phyloP scores from a whole-genome alignment of 2,113 vertebrate genomes.

The Tyrannus savana region DNA sequence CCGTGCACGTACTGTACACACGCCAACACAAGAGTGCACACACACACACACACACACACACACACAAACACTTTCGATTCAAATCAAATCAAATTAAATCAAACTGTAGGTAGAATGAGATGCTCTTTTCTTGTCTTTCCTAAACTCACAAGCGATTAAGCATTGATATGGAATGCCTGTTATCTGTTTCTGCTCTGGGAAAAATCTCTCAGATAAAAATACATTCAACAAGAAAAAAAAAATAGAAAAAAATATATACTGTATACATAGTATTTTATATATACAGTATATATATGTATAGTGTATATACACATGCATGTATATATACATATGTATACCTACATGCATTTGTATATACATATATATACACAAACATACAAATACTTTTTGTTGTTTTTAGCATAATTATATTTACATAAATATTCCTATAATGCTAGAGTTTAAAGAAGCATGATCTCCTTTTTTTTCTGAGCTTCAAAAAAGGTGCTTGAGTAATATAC shows the following conservation, averaged over 20 bases:
- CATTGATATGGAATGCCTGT: constrained; percentile 86
- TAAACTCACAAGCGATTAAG: constrained; percentile 79
- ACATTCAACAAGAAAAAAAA: constrained; percentile 88
- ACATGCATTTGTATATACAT: constrained; percentile 80
- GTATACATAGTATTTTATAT: constrained; percentile 78
- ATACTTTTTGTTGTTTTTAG: constrained; percentile 84
- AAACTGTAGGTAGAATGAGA: constrained; percentile 82
- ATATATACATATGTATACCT: constrained; percentile 76
- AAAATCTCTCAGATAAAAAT: constrained; percentile 90
- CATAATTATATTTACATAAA: constrained; percentile 92
- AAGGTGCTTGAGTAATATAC: constrained; percentile 92
- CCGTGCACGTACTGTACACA: constrained; percentile 39
- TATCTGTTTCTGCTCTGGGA: constrained; percentile 82
- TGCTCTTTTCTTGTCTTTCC: constrained; percentile 74
- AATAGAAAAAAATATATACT: constrained; percentile 83
- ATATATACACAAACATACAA: constrained; percentile 84
- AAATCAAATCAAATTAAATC: constrained; percentile 67
- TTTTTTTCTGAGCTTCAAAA: constrained; percentile 83
- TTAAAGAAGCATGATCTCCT: constrained; percentile 84
- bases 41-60: constrained; percentile 13
- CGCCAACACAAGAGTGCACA: constrained; percentile 55
- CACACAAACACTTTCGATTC: constrained; percentile 57
- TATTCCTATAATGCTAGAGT: constrained; percentile 89
- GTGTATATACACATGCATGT: constrained; percentile 68
- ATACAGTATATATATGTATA: constrained; percentile 76